Conservation (phyloP, 2,888 invertebrate genomes). For the Temnothorax rugatulus region DNA sequence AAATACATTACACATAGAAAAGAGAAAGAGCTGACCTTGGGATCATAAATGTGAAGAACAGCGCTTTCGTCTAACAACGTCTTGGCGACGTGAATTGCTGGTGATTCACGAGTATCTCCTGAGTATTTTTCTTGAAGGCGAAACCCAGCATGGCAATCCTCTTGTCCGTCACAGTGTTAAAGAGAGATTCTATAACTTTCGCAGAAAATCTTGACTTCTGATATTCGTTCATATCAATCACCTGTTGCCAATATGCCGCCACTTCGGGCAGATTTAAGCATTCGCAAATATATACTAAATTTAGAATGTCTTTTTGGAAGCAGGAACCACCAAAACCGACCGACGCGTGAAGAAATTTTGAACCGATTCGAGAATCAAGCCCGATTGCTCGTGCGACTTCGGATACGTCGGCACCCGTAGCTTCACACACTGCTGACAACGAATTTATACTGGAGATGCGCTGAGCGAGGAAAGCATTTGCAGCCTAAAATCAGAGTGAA, state of each 20-base stretch:
- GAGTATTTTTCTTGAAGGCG: conserved; percentile 99
- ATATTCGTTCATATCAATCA: conserved; percentile 98
- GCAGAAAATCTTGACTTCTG: conserved; percentile 97
- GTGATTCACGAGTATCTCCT: conserved; percentile 98
- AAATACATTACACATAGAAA: conserved; percentile 59
- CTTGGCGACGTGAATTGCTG: conserved; percentile 97
- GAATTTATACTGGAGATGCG: too few relatives aligned
- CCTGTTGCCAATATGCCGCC: conserved; percentile 99
- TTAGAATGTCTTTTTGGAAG: too few relatives aligned
- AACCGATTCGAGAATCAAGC: too few relatives aligned
- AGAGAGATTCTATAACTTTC: conserved; percentile 95
- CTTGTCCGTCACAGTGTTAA: conserved; percentile 99
- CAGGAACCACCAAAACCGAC: too few relatives aligned
- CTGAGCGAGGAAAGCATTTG: too few relatives aligned
- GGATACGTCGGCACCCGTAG: too few relatives aligned
- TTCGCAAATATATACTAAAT: too few relatives aligned
- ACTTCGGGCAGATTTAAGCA: conserved; percentile 97
- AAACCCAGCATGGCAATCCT: conserved; percentile 98
- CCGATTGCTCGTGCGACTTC: too few relatives aligned
- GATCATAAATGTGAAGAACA: conserved; percentile 97
- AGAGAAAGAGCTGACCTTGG: conserved; percentile 90
- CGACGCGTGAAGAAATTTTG: too few relatives aligned
- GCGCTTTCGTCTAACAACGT: conserved; percentile 98
- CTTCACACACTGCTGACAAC: too few relatives aligned
- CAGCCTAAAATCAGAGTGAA: too few relatives aligned